A percentile compares a stretch with the other conserved stretches of the same genome.
Conservation (phyloP, 2,888 invertebrate genomes). For the Papilio gigon region DNA sequence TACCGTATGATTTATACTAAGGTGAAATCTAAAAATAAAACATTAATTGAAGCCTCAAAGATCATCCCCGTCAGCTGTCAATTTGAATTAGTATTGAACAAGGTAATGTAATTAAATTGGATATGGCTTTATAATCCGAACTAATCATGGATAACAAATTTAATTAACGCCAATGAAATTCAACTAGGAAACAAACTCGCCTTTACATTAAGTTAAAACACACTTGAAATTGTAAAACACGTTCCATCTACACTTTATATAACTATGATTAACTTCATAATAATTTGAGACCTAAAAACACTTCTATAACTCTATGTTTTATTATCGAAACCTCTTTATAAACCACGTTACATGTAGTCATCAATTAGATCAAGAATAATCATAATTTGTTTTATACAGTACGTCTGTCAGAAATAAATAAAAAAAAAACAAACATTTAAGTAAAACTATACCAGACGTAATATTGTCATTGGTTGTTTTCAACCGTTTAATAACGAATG, state of each 20-base stretch:
- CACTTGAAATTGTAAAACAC: neutral
- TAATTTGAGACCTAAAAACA: no score
- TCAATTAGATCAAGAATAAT: no score
- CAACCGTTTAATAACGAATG: slow-evolving; percentile 25
- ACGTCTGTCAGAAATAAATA: neutral
- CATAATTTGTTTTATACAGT: no score
- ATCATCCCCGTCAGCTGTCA: neutral
- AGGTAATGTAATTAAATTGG: slow-evolving; percentile 1
- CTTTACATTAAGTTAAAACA: neutral
- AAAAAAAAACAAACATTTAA: neutral
- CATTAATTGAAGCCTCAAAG: no score
- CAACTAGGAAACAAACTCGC: neutral
- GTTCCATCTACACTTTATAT: no score
- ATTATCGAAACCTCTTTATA: no score
- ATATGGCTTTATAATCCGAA: slow-evolving; percentile 22
- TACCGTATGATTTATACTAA: no score
- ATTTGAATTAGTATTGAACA: slow-evolving; percentile 1
- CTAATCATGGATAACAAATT: slow-evolving; percentile 11
- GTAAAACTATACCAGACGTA: neutral
- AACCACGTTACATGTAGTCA: no score
- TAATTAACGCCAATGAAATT: slow-evolving; percentile 20
- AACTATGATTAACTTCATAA: no score
- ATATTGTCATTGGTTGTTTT: slow-evolving; percentile 18
- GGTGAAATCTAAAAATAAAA: no score
- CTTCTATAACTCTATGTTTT: no score